These are phyloP conservation scores for Danaus chrysippus DNA, from an alignment of 2,888 invertebrate genomes.

Conservation along the genomic window DNA sequence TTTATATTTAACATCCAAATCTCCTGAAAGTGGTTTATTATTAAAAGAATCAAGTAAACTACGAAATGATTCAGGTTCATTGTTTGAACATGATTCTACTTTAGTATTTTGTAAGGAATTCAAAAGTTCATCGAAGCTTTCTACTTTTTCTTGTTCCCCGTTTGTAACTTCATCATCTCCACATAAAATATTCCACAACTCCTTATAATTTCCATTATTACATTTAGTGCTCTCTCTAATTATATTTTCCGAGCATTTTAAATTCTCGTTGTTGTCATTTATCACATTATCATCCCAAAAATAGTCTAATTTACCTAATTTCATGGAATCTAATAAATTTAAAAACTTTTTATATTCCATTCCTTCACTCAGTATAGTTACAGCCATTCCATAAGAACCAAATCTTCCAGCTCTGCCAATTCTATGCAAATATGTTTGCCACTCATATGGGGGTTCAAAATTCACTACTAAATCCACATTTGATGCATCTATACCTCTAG, in stretches of 20 bases:
- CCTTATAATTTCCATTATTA: constrained; percentile 27
- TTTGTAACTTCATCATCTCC: constrained; percentile 18
- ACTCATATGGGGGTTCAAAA: constrained; percentile 89
- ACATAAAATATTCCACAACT: constrained; percentile 44
- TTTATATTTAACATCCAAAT: constrained; percentile 19
- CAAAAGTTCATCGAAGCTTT: constrained; percentile 43
- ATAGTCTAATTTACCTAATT: constrained; percentile 52
- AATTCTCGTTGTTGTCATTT: constrained; percentile 8
- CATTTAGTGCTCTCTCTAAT: constrained; percentile 4
- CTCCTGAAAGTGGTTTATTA: constrained; percentile 14
- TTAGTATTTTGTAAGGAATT: constrained; percentile 40
- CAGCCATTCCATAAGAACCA: constrained; percentile 90
- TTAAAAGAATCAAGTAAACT: constrained; percentile 51
- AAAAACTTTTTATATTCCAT: constrained; percentile 81
- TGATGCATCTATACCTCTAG: constrained; percentile 96
- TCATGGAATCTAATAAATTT: constrained; percentile 77
- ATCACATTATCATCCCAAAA: constrained; percentile 49
- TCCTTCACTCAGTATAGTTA: constrained; percentile 85
- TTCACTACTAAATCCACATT: constrained; percentile 96
- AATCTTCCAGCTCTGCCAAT: constrained; percentile 97
- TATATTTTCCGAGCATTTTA: not conserved
- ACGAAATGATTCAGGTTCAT: constrained; percentile 44
- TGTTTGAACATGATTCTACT: constrained; percentile 13
- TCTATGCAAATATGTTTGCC: constrained; percentile 93
- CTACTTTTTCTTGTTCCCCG: constrained; percentile 24